Percentiles rank a stretch among this genome's conserved stretches.
Evolutionary conservation across 2,888 invertebrate species (phyloP).

Genomic region (Andrena bucephala): DNA sequence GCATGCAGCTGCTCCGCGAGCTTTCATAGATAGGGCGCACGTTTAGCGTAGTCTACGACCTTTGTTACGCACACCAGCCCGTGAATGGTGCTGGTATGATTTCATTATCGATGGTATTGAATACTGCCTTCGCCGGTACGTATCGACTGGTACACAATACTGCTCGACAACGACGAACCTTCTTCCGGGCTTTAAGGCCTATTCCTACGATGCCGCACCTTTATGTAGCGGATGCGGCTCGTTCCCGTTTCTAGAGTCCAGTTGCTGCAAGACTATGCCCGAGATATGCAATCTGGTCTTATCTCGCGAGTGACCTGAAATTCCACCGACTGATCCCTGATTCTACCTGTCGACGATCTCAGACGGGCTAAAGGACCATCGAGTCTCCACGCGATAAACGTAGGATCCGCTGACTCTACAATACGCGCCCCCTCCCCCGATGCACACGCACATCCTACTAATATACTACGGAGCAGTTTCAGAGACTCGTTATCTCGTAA

Average conservation of each 20-base stretch:
- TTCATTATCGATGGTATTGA: conserved; percentile 73
- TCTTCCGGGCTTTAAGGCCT: conserved; percentile 74
- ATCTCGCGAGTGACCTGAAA: conserved; percentile 61
- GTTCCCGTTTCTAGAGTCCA: conserved; percentile 80
- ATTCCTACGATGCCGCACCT: conserved; percentile 70
- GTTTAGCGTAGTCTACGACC: conserved; percentile 32
- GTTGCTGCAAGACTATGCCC: conserved; percentile 69
- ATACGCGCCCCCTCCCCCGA: conserved; percentile 22
- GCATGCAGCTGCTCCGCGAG: conserved; percentile 38
- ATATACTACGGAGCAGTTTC: conserved; percentile 9
- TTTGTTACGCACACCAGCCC: conserved; percentile 36
- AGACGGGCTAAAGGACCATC: conserved; percentile 55
- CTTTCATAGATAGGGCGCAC: conserved; percentile 10
- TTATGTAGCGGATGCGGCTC: conserved; percentile 78
- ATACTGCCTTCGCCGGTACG: conserved; percentile 49
- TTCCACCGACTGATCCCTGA: conserved; percentile 59
- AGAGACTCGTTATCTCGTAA: conserved; percentile 58
- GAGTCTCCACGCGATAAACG: conserved; percentile 51
- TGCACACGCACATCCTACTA: conserved; percentile 16
- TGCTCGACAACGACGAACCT: conserved; percentile 65
- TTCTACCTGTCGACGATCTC: conserved; percentile 54
- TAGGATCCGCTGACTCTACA: conserved; percentile 30
- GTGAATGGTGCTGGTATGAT: conserved; percentile 61
- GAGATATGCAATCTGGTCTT: conserved; percentile 71
- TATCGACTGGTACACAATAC: conserved; percentile 2